These are phyloP conservation scores for Polydesmus complanatus DNA, from an alignment of 2,888 invertebrate genomes.

Conservation along the genomic window DNA sequence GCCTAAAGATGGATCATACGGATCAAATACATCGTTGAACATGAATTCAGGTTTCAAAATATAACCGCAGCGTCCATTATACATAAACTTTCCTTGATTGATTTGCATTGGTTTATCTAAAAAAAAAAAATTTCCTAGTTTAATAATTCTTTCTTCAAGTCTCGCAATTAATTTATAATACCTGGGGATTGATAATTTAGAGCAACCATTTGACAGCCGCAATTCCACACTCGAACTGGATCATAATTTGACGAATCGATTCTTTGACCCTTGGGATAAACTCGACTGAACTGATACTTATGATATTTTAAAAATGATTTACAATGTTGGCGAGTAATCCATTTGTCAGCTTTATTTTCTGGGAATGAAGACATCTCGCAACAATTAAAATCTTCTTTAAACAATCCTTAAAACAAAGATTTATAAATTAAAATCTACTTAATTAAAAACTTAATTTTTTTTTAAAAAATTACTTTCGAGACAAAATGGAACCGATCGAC, in stretches of 20 bases:
- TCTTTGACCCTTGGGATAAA: slow-evolving; percentile 78
- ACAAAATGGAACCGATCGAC: slow-evolving; percentile 71
- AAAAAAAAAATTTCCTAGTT: slow-evolving; percentile 13
- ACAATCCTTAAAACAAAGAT: slow-evolving; percentile 3
- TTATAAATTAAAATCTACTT: not conserved
- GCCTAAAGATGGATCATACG: slow-evolving; percentile 51
- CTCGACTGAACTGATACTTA: slow-evolving; percentile 66
- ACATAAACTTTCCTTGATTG: slow-evolving; percentile 80
- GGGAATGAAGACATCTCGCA: slow-evolving; percentile 97
- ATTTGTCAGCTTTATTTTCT: slow-evolving; percentile 86
- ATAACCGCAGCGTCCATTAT: slow-evolving; percentile 87
- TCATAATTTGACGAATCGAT: slow-evolving; percentile 96
- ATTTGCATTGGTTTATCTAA: slow-evolving; percentile 86
- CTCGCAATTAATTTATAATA: slow-evolving; percentile 20
- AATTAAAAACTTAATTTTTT: not conserved
- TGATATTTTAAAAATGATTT: slow-evolving; percentile 26
- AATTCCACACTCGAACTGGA: slow-evolving; percentile 88
- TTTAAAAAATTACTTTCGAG: slow-evolving; percentile 41
- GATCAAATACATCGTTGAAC: slow-evolving; percentile 63
- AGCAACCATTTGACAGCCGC: slow-evolving; percentile 93
- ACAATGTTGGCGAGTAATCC: slow-evolving; percentile 54
- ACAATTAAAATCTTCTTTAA: slow-evolving; percentile 34
- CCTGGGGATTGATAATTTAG: slow-evolving; percentile 85
- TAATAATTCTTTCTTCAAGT: not conserved
- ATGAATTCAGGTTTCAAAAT: slow-evolving; percentile 80